A percentile compares a stretch with the other conserved stretches of the same genome.
phyloP scores from a whole-genome alignment of 2,888 invertebrate genomes.

The Nemurella pictetii region DNA sequence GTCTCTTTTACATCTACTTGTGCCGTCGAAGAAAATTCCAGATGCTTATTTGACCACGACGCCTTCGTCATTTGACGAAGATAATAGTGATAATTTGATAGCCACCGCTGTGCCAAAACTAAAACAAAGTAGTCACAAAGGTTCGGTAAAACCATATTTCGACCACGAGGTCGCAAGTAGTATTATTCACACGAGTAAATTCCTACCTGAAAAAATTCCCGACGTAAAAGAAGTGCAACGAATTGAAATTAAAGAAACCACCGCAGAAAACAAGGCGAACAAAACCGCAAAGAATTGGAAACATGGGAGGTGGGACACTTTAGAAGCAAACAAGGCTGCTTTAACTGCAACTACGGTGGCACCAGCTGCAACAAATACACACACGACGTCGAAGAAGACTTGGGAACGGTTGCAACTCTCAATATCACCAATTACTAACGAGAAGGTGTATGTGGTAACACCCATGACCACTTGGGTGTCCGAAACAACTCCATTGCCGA shows the following conservation, averaged over 20 bases:
- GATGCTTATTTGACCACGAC: constrained; percentile 72
- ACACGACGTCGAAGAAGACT: constrained; percentile 53
- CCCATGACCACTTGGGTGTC: constrained; percentile 58
- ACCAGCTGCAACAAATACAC: constrained; percentile 39
- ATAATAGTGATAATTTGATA: constrained; percentile 22
- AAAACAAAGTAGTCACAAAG: not conserved
- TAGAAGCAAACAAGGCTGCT: constrained; percentile 37
- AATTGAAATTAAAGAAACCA: not conserved
- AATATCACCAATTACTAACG: constrained; percentile 75
- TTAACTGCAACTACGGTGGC: constrained; percentile 1
- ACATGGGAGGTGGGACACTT: constrained; percentile 32
- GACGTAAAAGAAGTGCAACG: not conserved
- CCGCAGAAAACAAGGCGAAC: not conserved
- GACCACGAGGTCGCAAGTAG: constrained; percentile 19
- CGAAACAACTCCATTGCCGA: constrained; percentile 44
- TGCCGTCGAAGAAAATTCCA: constrained; percentile 74
- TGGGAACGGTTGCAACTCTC: constrained; percentile 73
- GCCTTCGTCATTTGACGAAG: constrained; percentile 45
- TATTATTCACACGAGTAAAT: not conserved
- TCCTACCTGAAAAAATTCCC: constrained; percentile 3
- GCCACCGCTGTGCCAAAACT: constrained; percentile 32
- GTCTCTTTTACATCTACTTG: constrained; percentile 49
- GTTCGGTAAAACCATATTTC: constrained; percentile 10
- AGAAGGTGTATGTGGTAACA: constrained; percentile 82
- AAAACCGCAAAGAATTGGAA: not conserved